Conservation (phyloP, 2,113 vertebrate genomes). For the Lipotes vexillifer region DNA sequence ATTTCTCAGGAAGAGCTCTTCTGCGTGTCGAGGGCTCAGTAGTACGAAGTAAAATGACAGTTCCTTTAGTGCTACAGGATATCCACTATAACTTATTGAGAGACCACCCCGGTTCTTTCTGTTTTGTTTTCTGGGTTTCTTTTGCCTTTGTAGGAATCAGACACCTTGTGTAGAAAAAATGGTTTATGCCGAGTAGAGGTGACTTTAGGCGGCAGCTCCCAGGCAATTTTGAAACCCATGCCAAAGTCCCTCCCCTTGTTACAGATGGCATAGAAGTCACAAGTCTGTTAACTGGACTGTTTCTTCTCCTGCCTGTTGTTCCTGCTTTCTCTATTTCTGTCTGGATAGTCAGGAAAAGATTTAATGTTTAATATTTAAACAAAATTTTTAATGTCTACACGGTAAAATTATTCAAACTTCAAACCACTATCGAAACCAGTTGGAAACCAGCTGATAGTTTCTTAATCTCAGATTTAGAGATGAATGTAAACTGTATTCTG, state of each 20-base stretch:
- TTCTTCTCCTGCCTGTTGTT: slow-evolving; percentile 58
- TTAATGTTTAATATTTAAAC: slow-evolving; percentile 76
- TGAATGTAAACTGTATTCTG: slow-evolving; percentile 69
- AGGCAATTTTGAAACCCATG: slow-evolving; percentile 25
- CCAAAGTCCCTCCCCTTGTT: slow-evolving; percentile 43
- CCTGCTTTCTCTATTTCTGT: slow-evolving; percentile 64
- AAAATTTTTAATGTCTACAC: slow-evolving; percentile 72
- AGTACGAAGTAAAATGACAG: neutral
- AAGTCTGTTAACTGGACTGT: slow-evolving; percentile 53
- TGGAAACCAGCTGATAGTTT: slow-evolving; percentile 69
- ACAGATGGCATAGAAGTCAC: slow-evolving; percentile 38
- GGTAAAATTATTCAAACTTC: slow-evolving; percentile 68
- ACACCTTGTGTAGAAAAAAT: slow-evolving; percentile 11
- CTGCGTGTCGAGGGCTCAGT: neutral
- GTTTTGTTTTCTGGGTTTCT: slow-evolving; percentile 34
- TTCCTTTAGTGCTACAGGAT: slow-evolving; percentile 6
- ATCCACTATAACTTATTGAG: slow-evolving; percentile 21
- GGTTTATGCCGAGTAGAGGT: slow-evolving; percentile 36
- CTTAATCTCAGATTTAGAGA: slow-evolving; percentile 68
- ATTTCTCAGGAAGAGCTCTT: slow-evolving; percentile 63
- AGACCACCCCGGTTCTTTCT: slow-evolving; percentile 22
- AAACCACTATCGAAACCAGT: slow-evolving; percentile 70
- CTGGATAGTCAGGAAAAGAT: slow-evolving; percentile 65
- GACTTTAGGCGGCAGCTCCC: slow-evolving; percentile 41
- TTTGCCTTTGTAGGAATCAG: slow-evolving; percentile 21